These are phyloP conservation scores for Lamprotornis superbus DNA, from an alignment of 2,113 vertebrate species.

Conservation along the genomic window DNA sequence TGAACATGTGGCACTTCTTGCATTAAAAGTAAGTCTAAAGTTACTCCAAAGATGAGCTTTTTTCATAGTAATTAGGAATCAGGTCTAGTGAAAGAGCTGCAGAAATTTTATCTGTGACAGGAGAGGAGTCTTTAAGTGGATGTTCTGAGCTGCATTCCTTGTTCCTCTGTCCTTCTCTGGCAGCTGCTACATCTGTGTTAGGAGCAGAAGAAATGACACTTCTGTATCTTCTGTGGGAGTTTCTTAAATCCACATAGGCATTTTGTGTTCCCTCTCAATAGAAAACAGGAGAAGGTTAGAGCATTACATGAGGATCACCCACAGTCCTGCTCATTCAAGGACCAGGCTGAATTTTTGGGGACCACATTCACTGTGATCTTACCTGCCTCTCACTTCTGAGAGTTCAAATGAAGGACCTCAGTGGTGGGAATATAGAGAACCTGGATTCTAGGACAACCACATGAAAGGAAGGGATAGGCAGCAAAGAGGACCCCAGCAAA, in stretches of 20 bases:
- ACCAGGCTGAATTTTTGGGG: not conserved
- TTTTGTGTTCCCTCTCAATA: not conserved
- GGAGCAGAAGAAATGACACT: not conserved
- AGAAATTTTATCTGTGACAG: not conserved
- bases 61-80: not conserved
- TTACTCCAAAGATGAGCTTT: not conserved
- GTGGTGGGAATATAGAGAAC: not conserved
- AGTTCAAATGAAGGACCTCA: not conserved
- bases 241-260: not conserved
- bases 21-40: not conserved
- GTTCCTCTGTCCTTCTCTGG: not conserved
- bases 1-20: not conserved
- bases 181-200: not conserved
- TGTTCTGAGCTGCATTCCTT: not conserved
- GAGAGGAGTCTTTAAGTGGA: not conserved
- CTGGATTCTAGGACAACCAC: not conserved
- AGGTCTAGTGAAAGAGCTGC: not conserved
- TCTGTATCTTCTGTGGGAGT: not conserved
- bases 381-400: not conserved
- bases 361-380: not conserved
- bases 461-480: not conserved
- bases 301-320: not conserved
- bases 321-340: not conserved
- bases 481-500: constrained; percentile 24
- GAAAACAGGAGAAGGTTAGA: not conserved